Evolutionary conservation across 2,113 vertebrate species (phyloP), one percentile per base, ranked within the genome.

Genomic region (Pelecanoides urinatrix): DNA sequence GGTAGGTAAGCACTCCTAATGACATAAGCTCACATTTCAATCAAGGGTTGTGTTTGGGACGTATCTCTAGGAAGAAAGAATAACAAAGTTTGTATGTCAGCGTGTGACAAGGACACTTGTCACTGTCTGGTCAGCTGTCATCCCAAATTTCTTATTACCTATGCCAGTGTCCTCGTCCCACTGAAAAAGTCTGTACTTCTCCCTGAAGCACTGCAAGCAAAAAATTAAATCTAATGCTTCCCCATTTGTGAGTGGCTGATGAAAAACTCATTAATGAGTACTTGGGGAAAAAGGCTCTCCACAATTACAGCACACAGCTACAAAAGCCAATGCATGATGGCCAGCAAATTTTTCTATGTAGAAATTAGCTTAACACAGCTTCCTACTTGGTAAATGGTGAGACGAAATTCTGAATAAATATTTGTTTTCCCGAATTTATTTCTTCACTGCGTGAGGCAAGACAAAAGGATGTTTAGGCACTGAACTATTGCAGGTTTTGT

Each of bases 391-490:
- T 92, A 96, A 95, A 91, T 7, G 96, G 70, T 3, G 12, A 95
- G 82, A 97, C 87, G 96, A 97, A 96, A 95, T 75, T 87, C 42
- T 19, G 68, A 84, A 96, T 89, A 97, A 97, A 98, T 97, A 97
- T 95, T 98, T 96, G 78, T 68, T 77, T 79, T 89, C 74, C 77
- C 36, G 2, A 95, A 91, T 94, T 97, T 98, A 97, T 97, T 97
- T 95, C 84, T 95, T 67, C 59, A 59, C 63, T 91, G 91, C 93
- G 89, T 79, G 88, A 96, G 95, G 58, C 92, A 96, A 97, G 93
- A 94, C 61, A 96, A 96, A 92, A 97, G 87, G 79, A 96, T 94
- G 90, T 95, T 97, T 96, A 95, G 87, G 53, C 67, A 96, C 85
- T 75, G 90, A 93, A 85, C 50, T 65, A 97, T 91, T 94, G 96